Conservation (phyloP, 2,888 invertebrate genomes). For the Embidobia sp. region DNA sequence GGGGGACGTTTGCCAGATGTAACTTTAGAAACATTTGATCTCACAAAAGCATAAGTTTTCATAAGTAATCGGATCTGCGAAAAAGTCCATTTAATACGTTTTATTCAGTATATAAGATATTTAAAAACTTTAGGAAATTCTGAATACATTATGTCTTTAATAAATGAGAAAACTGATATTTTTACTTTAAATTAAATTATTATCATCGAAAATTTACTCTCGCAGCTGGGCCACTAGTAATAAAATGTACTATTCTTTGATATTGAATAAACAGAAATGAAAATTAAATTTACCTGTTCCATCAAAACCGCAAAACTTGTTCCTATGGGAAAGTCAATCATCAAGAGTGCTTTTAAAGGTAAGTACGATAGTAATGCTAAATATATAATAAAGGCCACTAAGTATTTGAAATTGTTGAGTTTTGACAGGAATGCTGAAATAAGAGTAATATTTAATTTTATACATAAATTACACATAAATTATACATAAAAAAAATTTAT, state of each 20-base stretch:
- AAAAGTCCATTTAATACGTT: no score
- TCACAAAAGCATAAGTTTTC: constrained; percentile 93
- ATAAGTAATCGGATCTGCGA: constrained; percentile 89
- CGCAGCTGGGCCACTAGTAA: no score
- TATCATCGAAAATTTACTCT: no score
- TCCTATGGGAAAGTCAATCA: constrained; percentile 83
- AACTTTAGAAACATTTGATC: constrained; percentile 86
- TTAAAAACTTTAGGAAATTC: neutral
- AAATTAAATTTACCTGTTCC: constrained; percentile 87
- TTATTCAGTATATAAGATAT: neutral
- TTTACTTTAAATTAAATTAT: no score
- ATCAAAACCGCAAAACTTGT: constrained; percentile 83
- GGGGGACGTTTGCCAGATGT: constrained; percentile 83
- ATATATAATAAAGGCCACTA: constrained; percentile 77
- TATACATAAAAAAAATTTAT: constrained; percentile 1
- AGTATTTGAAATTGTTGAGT: constrained; percentile 81
- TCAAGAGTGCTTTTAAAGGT: constrained; percentile 80
- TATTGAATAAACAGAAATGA: constrained; percentile 55
- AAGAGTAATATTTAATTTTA: constrained; percentile 18
- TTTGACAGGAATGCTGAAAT: constrained; percentile 75
- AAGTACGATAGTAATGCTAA: constrained; percentile 78
- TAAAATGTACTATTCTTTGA: neutral
- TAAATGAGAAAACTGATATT: no score
- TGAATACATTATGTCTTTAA: no score
- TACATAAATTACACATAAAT: neutral